Conservation (phyloP, 2,797 vertebrate species). For the Dendrocincla tyrannina region DNA sequence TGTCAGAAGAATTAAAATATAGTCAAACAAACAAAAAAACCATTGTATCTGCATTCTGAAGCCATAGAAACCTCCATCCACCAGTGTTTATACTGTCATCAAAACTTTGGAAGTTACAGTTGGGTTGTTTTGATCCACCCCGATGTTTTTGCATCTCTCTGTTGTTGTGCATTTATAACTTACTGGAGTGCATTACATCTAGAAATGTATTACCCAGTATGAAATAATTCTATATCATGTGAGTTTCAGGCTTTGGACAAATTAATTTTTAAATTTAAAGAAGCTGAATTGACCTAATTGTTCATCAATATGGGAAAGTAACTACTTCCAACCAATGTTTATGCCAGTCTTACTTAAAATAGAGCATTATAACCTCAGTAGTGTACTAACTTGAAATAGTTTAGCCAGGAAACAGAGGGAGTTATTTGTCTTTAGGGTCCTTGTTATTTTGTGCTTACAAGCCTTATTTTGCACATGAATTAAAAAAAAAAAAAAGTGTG, state of each 20-base stretch:
- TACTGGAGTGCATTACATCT: neutral
- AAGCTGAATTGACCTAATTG: neutral
- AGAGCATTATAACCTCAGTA: neutral
- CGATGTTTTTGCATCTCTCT: neutral
- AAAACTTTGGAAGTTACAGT: neutral
- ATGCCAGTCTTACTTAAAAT: constrained; percentile 19
- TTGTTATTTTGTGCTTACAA: constrained; percentile 14
- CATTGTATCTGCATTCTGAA: neutral
- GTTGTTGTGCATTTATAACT: neutral
- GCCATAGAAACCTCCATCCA: neutral
- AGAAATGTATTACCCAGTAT: neutral
- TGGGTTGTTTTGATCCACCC: neutral
- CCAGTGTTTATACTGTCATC: neutral
- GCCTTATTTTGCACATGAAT: neutral
- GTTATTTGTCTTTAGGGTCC: neutral
- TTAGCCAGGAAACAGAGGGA: neutral
- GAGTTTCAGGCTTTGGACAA: constrained; percentile 18
- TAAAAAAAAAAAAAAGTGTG: neutral
- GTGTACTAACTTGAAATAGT: neutral
- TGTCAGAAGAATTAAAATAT: neutral
- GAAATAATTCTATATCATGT: neutral
- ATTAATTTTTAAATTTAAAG: constrained; percentile 43
- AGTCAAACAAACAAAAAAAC: neutral
- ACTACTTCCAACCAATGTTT: neutral
- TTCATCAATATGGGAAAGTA: neutral